phyloP scores from a whole-genome alignment of 2,888 invertebrate species.

The Drosophila cognata region DNA sequence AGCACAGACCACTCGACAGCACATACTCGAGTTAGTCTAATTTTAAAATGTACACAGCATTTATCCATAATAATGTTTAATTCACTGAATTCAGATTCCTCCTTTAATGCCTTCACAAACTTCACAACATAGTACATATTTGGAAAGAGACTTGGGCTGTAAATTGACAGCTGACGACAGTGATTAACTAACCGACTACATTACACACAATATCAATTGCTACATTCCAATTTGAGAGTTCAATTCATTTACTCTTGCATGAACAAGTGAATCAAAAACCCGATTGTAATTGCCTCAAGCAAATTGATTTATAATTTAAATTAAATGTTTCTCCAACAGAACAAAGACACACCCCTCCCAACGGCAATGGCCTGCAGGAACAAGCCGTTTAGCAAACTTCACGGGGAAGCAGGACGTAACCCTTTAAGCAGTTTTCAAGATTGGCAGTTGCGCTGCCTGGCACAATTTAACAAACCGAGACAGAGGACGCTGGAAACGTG shows the following conservation, averaged over 20 bases:
- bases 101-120: not conserved
- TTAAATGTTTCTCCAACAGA: conserved; percentile 51
- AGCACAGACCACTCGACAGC: not conserved
- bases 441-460: conserved; percentile 5
- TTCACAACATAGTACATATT: not conserved
- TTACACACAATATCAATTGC: not conserved
- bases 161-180: not conserved
- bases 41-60: not conserved
- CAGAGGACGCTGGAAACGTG: conserved; percentile 53
- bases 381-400: conserved; percentile 45
- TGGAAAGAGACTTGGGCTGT: not conserved
- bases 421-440: conserved; percentile 56
- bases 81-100: no score
- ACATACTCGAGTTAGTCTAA: not conserved
- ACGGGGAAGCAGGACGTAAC: conserved; percentile 36
- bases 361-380: not conserved
- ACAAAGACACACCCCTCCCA: conserved; percentile 21
- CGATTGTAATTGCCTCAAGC: conserved; percentile 33
- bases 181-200: not conserved
- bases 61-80: not conserved
- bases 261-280: conserved; percentile 5
- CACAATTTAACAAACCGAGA: conserved; percentile 44
- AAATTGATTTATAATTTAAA: conserved; percentile 72
- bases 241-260: not conserved
- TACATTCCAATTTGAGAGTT: not conserved